Evolutionary conservation across 2,113 vertebrate genomes (phyloP).

Genomic region (Pachyramphus minor): DNA sequence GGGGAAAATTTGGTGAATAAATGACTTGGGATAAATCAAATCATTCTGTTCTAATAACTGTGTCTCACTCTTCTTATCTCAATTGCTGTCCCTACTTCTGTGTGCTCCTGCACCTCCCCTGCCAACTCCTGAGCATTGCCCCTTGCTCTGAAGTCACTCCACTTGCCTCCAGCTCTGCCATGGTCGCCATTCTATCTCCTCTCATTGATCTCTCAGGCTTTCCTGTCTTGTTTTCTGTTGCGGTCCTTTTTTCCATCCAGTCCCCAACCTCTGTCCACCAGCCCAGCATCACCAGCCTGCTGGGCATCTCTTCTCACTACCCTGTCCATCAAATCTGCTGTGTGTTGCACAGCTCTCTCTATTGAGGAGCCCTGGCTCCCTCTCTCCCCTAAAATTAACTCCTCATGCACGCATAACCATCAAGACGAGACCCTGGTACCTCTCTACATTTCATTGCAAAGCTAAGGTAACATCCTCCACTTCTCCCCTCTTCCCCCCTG

Average conservation of each 20-base stretch:
- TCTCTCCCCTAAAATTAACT: not conserved
- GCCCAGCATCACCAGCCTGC: not conserved
- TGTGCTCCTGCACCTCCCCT: rapidly evolving
- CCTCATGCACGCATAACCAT: too few species aligned
- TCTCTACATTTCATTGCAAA: not conserved
- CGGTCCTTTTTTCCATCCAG: not conserved
- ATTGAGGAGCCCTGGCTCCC: not conserved
- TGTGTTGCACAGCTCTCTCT: not conserved
- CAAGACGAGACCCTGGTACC: not conserved
- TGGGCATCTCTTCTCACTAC: not conserved
- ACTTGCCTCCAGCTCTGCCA: not conserved
- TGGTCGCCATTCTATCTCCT: not conserved
- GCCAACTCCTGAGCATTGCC: not conserved
- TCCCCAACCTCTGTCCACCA: not conserved
- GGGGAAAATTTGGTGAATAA: constrained; percentile 40
- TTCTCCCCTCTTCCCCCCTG: not conserved
- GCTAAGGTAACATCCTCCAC: not conserved
- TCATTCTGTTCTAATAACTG: constrained; percentile 6
- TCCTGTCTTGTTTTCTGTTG: not conserved
- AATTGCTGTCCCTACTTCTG: not conserved
- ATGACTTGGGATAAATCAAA: constrained; percentile 34
- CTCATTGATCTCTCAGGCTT: not conserved
- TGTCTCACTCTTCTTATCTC: constrained; percentile 13
- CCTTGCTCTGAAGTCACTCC: not conserved
- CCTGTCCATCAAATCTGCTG: not conserved